phyloP scores from a whole-genome alignment of 1,140 invertebrate genomes.

The Theocolax elegans region DNA sequence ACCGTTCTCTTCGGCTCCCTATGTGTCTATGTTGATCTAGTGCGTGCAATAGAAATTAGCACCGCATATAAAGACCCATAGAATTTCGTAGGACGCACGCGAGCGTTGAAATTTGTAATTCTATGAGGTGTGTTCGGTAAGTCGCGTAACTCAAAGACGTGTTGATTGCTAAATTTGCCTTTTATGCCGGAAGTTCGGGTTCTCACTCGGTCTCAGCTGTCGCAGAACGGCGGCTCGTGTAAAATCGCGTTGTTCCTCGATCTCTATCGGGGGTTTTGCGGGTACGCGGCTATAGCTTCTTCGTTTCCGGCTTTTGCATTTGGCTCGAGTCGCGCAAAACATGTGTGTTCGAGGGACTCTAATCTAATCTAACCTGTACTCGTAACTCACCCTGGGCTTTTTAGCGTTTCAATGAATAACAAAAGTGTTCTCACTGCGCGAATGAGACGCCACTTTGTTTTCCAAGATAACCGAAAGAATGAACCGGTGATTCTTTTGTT shows the following conservation, averaged over 20 bases:
- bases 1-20: too few species aligned
- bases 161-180: conserved; percentile 58
- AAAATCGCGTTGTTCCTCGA: conserved; percentile 23
- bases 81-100: neutral
- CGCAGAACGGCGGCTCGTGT: neutral
- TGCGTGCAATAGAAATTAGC: neutral
- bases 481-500: too few species aligned
- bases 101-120: conserved; percentile 32
- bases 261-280: conserved; percentile 19
- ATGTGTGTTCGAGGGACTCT: neutral
- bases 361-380: conserved; percentile 29
- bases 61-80: neutral
- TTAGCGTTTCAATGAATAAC: conserved; percentile 18
- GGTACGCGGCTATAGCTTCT: neutral
- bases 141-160: conserved; percentile 33
- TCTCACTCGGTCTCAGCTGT: conserved; percentile 21
- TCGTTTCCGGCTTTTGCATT: conserved; percentile 27
- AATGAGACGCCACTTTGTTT: conserved; percentile 6
- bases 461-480: neutral
- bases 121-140: conserved; percentile 20
- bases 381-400: conserved; percentile 4
- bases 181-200: conserved; percentile 51
- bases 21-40: neutral
- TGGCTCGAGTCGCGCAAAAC: neutral
- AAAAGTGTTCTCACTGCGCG: conserved; percentile 3